These are phyloP conservation scores for Drosophila tani DNA, from an alignment of 1,140 invertebrate species.

Conservation along the genomic window DNA sequence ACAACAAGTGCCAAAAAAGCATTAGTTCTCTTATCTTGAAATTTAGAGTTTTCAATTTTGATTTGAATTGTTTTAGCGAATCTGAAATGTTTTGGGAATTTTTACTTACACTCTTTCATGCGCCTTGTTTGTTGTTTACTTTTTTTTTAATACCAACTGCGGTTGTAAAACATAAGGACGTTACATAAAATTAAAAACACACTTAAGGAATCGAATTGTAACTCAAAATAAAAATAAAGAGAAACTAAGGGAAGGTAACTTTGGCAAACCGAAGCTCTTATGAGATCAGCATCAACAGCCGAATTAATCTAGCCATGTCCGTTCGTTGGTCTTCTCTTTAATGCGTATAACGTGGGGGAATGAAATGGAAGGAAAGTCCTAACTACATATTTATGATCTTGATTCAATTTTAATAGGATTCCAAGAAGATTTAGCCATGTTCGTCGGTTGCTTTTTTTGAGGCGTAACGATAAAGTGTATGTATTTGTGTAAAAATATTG, in stretches of 20 bases:
- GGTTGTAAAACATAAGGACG: background rate
- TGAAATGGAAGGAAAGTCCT: too few relatives aligned
- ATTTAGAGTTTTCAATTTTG: background rate
- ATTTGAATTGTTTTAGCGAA: background rate
- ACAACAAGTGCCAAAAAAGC: slow-evolving; percentile 10
- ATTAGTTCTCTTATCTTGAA: slow-evolving; percentile 5
- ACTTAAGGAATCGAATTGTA: background rate
- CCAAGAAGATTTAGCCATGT: too few relatives aligned
- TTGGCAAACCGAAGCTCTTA: background rate
- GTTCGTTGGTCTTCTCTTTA: too few relatives aligned
- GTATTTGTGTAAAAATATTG: background rate
- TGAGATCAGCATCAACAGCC: too few relatives aligned
- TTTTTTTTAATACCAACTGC: background rate
- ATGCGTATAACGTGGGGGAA: too few relatives aligned
- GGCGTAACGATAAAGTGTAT: background rate
- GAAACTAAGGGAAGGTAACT: background rate
- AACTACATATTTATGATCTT: too few relatives aligned
- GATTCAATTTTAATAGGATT: too few relatives aligned
- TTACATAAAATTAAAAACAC: background rate
- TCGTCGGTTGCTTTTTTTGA: too few relatives aligned
- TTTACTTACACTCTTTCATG: slow-evolving; percentile 17
- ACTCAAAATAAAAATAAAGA: background rate
- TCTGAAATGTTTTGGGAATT: slow-evolving; percentile 1
- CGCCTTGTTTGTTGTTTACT: background rate
- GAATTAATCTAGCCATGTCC: too few relatives aligned